These are phyloP conservation scores for Drosophila busckii DNA, from an alignment of 1,140 invertebrate genomes.

Conservation along the genomic window DNA sequence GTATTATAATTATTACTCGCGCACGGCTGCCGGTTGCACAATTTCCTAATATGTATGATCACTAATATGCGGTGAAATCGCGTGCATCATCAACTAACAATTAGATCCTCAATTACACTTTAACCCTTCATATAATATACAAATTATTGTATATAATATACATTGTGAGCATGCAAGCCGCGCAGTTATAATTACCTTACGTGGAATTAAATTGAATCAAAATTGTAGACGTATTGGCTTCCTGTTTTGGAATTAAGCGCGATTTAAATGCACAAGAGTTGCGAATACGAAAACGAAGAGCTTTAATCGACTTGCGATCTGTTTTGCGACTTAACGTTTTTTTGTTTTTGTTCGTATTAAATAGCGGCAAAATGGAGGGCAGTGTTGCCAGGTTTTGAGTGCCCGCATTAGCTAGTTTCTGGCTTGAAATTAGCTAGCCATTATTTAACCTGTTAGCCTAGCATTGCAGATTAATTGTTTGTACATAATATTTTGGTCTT, in stretches of 20 bases:
- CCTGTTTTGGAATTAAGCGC: constrained; percentile 61
- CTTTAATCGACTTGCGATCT: constrained; percentile 24
- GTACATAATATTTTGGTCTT: too few species aligned
- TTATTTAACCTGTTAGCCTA: too few species aligned
- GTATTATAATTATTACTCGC: too few species aligned
- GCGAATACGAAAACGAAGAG: constrained; percentile 28
- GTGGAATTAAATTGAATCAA: constrained; percentile 12
- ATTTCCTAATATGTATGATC: constrained; percentile 13
- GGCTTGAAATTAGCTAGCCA: too few species aligned
- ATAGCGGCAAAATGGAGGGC: too few species aligned
- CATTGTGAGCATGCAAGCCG: neutral
- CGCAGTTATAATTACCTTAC: constrained; percentile 46
- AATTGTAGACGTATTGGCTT: constrained; percentile 28
- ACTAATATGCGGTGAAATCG: constrained; percentile 43
- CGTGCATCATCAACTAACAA: constrained; percentile 52
- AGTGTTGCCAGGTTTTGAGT: too few species aligned
- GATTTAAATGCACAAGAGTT: constrained; percentile 69
- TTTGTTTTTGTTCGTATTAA: too few species aligned
- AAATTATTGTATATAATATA: neutral
- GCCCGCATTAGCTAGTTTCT: too few species aligned
- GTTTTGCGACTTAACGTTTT: constrained; percentile 35
- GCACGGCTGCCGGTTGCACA: constrained; percentile 15
- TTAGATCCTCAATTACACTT: neutral
- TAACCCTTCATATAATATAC: neutral
- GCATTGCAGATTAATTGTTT: too few species aligned